phyloP scores from a whole-genome alignment of 2,113 vertebrate genomes.

The Chaetodon trifascialis region DNA sequence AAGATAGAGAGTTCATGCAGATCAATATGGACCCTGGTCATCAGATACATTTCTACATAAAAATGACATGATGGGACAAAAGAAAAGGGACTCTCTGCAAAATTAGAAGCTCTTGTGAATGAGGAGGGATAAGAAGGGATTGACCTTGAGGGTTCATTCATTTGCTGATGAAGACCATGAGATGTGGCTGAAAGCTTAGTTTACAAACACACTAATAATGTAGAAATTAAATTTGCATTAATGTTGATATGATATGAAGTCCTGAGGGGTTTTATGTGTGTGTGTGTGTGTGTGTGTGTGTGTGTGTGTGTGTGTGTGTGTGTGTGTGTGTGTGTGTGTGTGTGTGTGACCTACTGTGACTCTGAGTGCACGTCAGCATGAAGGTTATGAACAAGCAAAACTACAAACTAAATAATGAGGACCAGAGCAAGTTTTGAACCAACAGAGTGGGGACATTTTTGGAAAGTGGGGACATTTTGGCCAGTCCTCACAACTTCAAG shows the following conservation, averaged over 20 bases:
- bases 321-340: background rate
- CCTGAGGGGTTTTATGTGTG: background rate
- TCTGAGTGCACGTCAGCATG: background rate
- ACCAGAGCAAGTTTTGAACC: too few species aligned
- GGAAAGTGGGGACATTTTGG: too few species aligned
- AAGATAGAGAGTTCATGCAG: too few species aligned
- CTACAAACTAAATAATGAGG: too few species aligned
- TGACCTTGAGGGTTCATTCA: background rate
- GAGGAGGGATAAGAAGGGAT: too few species aligned
- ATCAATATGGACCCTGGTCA: background rate
- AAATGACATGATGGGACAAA: background rate
- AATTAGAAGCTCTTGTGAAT: background rate
- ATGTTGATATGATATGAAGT: background rate
- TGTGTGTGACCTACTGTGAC: background rate
- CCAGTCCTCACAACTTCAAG: too few species aligned
- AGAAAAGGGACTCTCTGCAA: background rate
- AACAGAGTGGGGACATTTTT: too few species aligned
- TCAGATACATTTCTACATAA: background rate
- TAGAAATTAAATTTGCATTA: background rate
- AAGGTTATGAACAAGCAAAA: background rate
- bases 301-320: too few species aligned
- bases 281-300: too few species aligned
- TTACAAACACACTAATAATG: background rate
- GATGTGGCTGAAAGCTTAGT: background rate
- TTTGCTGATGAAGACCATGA: background rate